Conservation (phyloP, 1,140 invertebrate genomes). For the Acyrthosiphon pisum region DNA sequence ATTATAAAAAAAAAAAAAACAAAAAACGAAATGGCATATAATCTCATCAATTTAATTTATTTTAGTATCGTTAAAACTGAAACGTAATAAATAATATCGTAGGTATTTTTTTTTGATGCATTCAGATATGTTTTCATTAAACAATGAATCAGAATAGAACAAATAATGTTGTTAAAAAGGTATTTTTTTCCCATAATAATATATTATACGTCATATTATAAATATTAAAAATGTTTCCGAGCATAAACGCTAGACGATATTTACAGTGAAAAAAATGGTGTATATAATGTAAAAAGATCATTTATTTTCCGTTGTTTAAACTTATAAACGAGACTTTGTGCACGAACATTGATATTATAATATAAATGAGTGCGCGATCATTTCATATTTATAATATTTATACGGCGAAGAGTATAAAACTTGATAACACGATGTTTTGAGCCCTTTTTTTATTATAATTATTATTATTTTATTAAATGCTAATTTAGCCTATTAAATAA, state of each 20-base stretch:
- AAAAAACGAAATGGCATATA: not conserved
- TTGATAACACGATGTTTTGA: not conserved
- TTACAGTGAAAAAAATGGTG: not conserved
- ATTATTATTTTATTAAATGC: slow-evolving; percentile 4
- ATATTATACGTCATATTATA: not conserved
- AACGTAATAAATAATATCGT: not conserved
- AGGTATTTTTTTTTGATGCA: not conserved
- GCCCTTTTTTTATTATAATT: not conserved
- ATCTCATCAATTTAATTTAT: not conserved
- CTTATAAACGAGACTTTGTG: not conserved
- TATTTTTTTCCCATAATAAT: not conserved
- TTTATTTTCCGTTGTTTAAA: not conserved
- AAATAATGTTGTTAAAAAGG: not conserved
- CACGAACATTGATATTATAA: not conserved
- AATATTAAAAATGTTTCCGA: not conserved
- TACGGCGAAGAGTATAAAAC: not conserved
- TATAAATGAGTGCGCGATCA: not conserved
- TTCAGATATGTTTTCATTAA: not conserved
- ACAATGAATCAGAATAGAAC: not conserved
- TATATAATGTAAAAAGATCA: not conserved
- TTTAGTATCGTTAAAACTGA: not conserved
- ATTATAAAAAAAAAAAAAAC: not conserved
- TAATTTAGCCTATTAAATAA: slow-evolving; percentile 20
- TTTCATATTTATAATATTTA: not conserved
- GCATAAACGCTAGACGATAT: not conserved